Base-by-base conservation (phyloP, 2,797 vertebrate species). In the Myotis vivesi region DNA sequence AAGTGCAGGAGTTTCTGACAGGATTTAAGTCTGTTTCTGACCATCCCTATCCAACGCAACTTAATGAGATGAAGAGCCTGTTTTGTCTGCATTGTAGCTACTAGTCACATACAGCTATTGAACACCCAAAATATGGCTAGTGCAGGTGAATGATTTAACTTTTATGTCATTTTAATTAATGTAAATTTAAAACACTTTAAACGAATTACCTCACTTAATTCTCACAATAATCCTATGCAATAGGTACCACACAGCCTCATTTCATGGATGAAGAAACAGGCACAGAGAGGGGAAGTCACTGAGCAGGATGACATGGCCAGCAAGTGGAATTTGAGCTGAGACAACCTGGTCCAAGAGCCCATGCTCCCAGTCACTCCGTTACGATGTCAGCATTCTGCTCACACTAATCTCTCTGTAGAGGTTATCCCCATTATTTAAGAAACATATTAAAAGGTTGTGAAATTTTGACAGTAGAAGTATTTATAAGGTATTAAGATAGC, bases 381-480 rank as follows among this genome's bases (percentile, higher is more conserved):
- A 66, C 25, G 12, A 55, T 8, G 20, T 66, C 64, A 86, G 91
- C 55, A 41, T 55, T 46, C 36, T 75, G 9, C 19, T 80, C 69
- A 53, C 0, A 41, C 1, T 10, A 57, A 38, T 49, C 57, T 57
- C 57, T 89, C 87, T 62, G 23, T 7, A 44, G 51, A 77, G 49
- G 62, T 82, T 66, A 90, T 79, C 25, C 55, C 57, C 23, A 20
- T 68, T 87, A 75, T 53, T 28, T 81, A 89, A 89, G 38, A 91
- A 76, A 72, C 7, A 75, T 33, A 68, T 46, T 89, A 89, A 81
- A 86, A 66, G 33, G 76, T 55, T 44, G 25, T 30, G 17, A 81
- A 41, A 57, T 73, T 80, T 68, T 84, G 76, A 79, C 20, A 88
- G 30, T 38, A 87, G 68, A 81, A 69, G 85, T 90, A 90, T 72